Conservation (phyloP, 2,888 invertebrate species). For the Xylocampa areola region DNA sequence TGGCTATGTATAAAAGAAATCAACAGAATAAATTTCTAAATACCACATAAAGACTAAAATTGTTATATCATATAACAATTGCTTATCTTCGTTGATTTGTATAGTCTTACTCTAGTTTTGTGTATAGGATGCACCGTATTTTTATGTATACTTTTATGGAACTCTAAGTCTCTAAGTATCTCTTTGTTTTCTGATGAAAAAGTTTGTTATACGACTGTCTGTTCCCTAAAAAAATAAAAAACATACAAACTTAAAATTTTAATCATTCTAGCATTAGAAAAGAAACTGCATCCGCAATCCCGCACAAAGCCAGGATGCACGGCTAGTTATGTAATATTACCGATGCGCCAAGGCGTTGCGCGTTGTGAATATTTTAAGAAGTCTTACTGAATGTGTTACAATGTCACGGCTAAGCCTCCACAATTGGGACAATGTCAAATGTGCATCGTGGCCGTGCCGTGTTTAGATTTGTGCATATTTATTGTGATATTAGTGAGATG, state of each 20-base stretch:
- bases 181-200: no score
- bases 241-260: no score
- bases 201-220: no score
- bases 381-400: slow-evolving; percentile 60
- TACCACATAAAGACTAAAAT: no score
- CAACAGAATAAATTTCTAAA: no score
- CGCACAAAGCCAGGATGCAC: slow-evolving; percentile 44
- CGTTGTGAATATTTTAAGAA: slow-evolving; percentile 58
- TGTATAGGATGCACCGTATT: no score
- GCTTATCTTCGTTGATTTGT: no score
- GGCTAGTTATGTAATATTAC: slow-evolving; percentile 34
- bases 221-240: not conserved
- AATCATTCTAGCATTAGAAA: not conserved
- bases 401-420: slow-evolving; percentile 54
- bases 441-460: slow-evolving; percentile 40
- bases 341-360: slow-evolving; percentile 60
- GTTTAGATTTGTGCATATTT: slow-evolving; percentile 42
- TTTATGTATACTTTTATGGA: no score
- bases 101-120: no score
- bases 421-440: slow-evolving; percentile 59
- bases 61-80: no score
- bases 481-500: not conserved
- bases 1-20: no score
- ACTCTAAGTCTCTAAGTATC: no score
- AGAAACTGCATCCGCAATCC: slow-evolving; percentile 40